These are phyloP conservation scores for Toxostoma redivivum DNA, from an alignment of 2,113 vertebrate genomes.

Conservation along the genomic window DNA sequence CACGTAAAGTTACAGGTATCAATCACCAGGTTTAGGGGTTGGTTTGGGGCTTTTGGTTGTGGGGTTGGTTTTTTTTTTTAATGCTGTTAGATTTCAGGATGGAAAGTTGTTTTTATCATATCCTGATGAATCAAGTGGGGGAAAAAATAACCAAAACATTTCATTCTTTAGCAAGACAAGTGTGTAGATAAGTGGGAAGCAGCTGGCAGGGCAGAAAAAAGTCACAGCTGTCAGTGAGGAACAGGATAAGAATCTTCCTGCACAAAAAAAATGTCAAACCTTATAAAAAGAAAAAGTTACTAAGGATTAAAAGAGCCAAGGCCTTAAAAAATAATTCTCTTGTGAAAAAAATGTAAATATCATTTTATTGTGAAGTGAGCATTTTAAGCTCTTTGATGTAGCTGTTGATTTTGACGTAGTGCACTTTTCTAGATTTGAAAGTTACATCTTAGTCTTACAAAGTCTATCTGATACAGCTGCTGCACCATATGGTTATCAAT, in stretches of 20 bases:
- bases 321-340: background rate
- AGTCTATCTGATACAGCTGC: constrained; percentile 40
- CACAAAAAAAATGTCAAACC: background rate
- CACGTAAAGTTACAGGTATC: background rate
- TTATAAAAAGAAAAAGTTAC: background rate
- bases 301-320: background rate
- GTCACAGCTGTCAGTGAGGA: background rate
- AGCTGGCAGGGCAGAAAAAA: background rate
- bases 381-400: constrained; percentile 31
- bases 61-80: background rate
- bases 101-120: background rate
- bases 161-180: background rate
- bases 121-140: background rate
- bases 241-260: background rate
- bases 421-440: constrained; percentile 18
- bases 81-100: background rate
- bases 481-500: constrained; percentile 51
- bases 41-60: background rate
- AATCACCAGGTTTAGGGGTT: background rate
- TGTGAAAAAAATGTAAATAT: constrained; percentile 28
- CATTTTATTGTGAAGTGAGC: constrained; percentile 22
- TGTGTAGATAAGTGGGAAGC: background rate
- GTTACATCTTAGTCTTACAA: constrained; percentile 45
- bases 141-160: background rate
- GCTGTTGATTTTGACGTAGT: constrained; percentile 38